phyloP scores from a whole-genome alignment of 2,113 vertebrate species.

The Asarcornis scutulata region DNA sequence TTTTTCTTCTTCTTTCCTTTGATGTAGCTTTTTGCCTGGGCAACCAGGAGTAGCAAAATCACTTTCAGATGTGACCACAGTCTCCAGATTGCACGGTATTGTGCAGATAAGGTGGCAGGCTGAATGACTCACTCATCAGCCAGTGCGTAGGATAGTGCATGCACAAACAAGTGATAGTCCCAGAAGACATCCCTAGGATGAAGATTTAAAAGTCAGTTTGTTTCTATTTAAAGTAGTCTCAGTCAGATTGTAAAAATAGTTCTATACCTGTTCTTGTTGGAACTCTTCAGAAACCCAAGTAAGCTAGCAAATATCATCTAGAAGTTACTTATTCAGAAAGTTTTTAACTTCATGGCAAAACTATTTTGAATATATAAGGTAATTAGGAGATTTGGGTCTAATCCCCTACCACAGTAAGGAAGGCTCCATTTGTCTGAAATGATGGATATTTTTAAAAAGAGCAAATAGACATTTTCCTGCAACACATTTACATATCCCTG shows the following conservation, averaged over 20 bases:
- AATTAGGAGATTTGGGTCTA: background rate
- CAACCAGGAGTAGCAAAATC: background rate
- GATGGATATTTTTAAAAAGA: background rate
- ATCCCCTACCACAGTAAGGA: background rate
- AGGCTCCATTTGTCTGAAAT: background rate
- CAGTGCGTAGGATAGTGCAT: slow-evolving; percentile 4
- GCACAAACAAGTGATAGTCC: slow-evolving; percentile 28
- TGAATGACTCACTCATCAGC: slow-evolving; percentile 62
- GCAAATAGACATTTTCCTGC: background rate
- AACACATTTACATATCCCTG: background rate
- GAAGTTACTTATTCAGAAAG: background rate
- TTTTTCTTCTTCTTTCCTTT: background rate
- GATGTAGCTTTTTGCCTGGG: background rate
- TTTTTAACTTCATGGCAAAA: background rate
- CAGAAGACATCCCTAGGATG: background rate
- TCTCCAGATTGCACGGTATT: background rate
- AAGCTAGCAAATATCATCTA: background rate
- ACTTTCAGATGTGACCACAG: background rate
- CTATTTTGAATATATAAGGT: background rate
- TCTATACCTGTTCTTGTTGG: background rate
- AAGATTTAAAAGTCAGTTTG: slow-evolving; percentile 34
- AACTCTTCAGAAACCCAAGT: background rate
- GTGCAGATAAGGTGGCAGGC: slow-evolving; percentile 28
- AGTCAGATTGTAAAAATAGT: slow-evolving; percentile 34
- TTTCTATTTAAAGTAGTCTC: slow-evolving; percentile 34